Percentiles rank a stretch among this genome's conserved stretches.
phyloP scores from a whole-genome alignment of 2,888 invertebrate species.

The Camptogramma bilineatum region DNA sequence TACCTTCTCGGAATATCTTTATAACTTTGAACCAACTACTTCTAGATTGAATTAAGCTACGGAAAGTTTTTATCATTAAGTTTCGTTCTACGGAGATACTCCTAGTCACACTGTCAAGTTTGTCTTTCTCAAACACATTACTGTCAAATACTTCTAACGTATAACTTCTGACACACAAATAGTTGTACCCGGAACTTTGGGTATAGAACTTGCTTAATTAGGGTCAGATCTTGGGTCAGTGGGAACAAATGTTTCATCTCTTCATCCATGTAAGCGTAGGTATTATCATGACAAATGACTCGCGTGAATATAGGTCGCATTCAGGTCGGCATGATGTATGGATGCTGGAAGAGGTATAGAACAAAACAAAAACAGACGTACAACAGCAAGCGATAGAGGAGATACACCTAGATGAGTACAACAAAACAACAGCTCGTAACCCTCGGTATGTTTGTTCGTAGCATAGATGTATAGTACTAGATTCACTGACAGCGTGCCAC shows the following conservation, averaged over 20 bases:
- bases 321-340: constrained; percentile 2
- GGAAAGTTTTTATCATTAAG: background rate
- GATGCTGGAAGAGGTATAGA: constrained; percentile 9
- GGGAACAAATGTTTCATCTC: constrained; percentile 16
- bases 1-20: background rate
- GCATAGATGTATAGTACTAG: too few relatives aligned
- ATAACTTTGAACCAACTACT: too few relatives aligned
- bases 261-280: constrained; percentile 46
- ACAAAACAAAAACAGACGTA: background rate
- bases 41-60: background rate
- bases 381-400: too few relatives aligned
- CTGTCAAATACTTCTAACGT: background rate
- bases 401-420: too few relatives aligned
- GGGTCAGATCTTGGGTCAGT: constrained; percentile 18
- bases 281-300: constrained; percentile 55
- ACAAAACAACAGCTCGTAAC: too few relatives aligned
- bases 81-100: background rate
- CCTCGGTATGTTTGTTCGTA: background rate
- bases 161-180: background rate
- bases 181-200: constrained; percentile 10
- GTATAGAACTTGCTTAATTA: constrained; percentile 13
- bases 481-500: too few relatives aligned
- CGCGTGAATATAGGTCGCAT: constrained; percentile 47
- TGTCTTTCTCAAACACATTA: background rate
- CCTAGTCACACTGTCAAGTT: too few relatives aligned